These are phyloP conservation scores for Malachius bipustulatus DNA, from an alignment of 2,888 invertebrate species.

Conservation along the genomic window DNA sequence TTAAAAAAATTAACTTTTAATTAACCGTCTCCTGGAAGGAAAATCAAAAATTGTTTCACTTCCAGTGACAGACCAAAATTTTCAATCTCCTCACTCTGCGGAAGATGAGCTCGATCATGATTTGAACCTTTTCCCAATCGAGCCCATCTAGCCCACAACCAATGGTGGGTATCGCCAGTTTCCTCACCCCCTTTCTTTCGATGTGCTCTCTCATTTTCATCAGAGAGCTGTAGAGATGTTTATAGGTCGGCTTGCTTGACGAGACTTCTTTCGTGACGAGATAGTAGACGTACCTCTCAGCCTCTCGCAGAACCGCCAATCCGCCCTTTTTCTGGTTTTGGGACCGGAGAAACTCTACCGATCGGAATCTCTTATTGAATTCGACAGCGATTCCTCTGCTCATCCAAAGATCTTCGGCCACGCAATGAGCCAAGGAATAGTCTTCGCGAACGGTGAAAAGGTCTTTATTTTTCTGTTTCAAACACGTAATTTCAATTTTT, in stretches of 20 bases:
- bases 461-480: slow-evolving; percentile 41
- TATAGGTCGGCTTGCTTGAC: slow-evolving; percentile 35
- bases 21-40: too few species aligned
- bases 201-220: slow-evolving; percentile 36
- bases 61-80: slow-evolving; percentile 44
- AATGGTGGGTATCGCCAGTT: slow-evolving; percentile 50
- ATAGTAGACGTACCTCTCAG: too few species aligned
- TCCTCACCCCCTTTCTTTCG: slow-evolving; percentile 37
- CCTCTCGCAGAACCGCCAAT: slow-evolving; percentile 40
- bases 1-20: too few species aligned
- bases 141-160: slow-evolving; percentile 56
- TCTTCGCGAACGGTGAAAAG: slow-evolving; percentile 41
- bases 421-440: slow-evolving; percentile 44
- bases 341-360: slow-evolving; percentile 30
- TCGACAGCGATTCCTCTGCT: slow-evolving; percentile 44
- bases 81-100: slow-evolving; percentile 35
- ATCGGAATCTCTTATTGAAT: slow-evolving; percentile 33
- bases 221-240: slow-evolving; percentile 37
- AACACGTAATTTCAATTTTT: too few species aligned
- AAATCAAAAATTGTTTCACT: too few species aligned
- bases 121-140: slow-evolving; percentile 46
- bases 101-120: slow-evolving; percentile 42
- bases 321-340: slow-evolving; percentile 35
- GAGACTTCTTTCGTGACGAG: too few species aligned
- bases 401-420: slow-evolving; percentile 46